phyloP scores from a whole-genome alignment of 2,113 vertebrate genomes.

The Pogona vitticeps region DNA sequence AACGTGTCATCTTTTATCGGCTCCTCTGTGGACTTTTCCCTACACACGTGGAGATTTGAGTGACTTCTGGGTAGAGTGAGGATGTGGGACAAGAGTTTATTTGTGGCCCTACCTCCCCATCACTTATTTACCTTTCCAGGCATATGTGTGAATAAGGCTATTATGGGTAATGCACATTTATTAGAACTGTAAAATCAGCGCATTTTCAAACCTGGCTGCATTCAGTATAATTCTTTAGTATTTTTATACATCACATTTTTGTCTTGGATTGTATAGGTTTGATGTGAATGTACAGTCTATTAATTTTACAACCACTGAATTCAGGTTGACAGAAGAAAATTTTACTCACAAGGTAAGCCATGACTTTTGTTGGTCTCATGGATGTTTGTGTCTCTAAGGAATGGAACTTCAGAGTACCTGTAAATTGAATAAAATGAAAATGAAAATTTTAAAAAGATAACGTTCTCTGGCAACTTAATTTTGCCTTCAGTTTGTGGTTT shows the following conservation, averaged over 20 bases:
- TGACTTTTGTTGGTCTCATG: constrained; percentile 21
- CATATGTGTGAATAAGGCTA: background rate
- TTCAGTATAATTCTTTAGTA: constrained; percentile 23
- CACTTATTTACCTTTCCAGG: too few species aligned
- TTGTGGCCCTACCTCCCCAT: too few species aligned
- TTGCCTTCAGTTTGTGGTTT: background rate
- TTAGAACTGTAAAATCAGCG: constrained; percentile 16
- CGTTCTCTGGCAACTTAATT: background rate
- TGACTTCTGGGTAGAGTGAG: too few species aligned
- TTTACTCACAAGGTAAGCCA: constrained; percentile 71
- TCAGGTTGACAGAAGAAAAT: constrained; percentile 81
- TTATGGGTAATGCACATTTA: background rate
- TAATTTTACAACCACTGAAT: constrained; percentile 91
- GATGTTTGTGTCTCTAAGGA: background rate
- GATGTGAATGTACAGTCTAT: constrained; percentile 83
- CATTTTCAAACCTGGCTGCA: background rate
- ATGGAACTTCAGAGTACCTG: background rate
- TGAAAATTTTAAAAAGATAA: too few species aligned
- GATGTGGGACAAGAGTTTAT: too few species aligned
- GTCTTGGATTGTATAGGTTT: constrained; percentile 83
- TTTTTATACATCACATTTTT: background rate
- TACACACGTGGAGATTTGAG: too few species aligned
- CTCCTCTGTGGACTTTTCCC: too few species aligned
- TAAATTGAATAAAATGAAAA: background rate
- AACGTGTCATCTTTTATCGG: too few species aligned